Evolutionary conservation across 1,140 invertebrate species (phyloP).

Genomic region (Lasioglossum albipes): DNA sequence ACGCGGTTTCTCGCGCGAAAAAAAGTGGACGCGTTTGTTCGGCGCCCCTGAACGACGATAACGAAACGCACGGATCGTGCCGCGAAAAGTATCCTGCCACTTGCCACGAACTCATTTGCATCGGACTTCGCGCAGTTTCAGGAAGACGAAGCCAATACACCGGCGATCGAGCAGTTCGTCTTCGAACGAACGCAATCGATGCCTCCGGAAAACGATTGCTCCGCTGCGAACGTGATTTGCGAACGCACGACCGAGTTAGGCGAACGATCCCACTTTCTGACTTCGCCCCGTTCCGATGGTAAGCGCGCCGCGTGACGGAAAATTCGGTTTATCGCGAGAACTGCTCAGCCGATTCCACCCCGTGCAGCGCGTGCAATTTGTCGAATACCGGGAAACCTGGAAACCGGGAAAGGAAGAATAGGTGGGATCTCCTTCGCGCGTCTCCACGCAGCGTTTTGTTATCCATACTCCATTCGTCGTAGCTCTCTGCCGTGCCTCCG

Average conservation of each 20-base stretch:
- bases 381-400: no score
- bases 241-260: not conserved
- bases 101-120: constrained; percentile 62
- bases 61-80: constrained; percentile 58
- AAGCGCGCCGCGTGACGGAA: not conserved
- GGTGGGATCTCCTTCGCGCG: no score
- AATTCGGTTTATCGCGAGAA: not conserved
- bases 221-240: not conserved
- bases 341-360: constrained; percentile 2
- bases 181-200: not conserved
- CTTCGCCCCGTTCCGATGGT: not conserved
- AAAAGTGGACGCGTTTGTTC: not conserved
- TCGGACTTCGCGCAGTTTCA: not conserved
- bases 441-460: no score
- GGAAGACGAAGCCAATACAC: not conserved
- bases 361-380: not conserved
- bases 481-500: no score
- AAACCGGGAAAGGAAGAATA: no score
- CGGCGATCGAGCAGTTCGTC: not conserved
- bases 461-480: no score
- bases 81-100: constrained; percentile 58
- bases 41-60: not conserved
- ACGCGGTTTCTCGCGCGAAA: not conserved
- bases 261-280: not conserved
- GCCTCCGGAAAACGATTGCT: not conserved